Conservation (phyloP, 2,113 vertebrate genomes). For the Chaetura pelagica region DNA sequence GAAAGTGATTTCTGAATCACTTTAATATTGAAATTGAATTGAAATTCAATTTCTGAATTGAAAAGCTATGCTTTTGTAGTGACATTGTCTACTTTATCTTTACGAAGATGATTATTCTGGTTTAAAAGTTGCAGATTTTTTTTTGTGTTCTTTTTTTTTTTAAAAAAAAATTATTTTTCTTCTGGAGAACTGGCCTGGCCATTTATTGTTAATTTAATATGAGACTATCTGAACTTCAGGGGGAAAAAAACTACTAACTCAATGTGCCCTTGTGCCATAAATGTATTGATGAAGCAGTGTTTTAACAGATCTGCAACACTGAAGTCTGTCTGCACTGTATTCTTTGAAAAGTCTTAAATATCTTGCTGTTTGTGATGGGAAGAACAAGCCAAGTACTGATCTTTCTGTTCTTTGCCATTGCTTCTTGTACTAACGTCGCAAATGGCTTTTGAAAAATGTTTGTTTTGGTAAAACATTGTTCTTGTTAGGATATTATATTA, state of each 20-base stretch:
- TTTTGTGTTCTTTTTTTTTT: not conserved
- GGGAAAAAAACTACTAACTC: not conserved
- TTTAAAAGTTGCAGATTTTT: not conserved
- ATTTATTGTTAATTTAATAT: not conserved
- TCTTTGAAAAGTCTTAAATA: not conserved
- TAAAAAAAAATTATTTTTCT: not conserved
- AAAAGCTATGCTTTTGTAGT: not conserved
- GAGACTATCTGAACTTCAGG: not conserved
- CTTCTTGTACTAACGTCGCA: not conserved
- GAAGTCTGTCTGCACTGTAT: not conserved
- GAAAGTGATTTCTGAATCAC: not conserved
- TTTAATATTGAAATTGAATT: too few species aligned
- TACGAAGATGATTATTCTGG: not conserved
- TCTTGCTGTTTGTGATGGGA: not conserved
- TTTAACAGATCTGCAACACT: not conserved
- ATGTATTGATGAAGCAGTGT: not conserved
- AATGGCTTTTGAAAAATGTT: not conserved
- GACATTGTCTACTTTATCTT: not conserved
- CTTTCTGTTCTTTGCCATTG: not conserved
- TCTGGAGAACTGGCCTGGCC: not conserved
- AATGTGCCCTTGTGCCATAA: not conserved
- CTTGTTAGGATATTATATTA: not conserved
- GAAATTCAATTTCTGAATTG: not conserved
- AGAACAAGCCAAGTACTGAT: not conserved
- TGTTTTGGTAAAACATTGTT: not conserved